Evolutionary conservation across 53 echinoderm and acorn worm species (phyloP), one percentile per base, ranked within the genome.

Genomic region (Echinometra lucunter): DNA sequence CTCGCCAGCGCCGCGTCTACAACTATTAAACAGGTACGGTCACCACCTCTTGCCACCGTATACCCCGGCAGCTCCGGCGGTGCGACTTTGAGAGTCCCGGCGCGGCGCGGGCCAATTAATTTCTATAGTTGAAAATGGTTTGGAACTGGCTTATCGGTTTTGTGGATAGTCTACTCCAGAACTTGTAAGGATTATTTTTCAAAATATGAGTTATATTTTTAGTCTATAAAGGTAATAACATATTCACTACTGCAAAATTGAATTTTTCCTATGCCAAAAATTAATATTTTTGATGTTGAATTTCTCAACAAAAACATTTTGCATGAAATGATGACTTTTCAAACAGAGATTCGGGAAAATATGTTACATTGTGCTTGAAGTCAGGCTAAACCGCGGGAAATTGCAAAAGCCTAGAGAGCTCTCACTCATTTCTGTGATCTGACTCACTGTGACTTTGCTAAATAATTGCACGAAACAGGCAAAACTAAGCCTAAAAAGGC

Each of bases 371-470:
- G 10, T 12, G n/a, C 28, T 49, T n/a, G 28, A 85, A 85, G 18
- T 15, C 21, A n/a, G 49, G 85, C 85, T 49, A 47, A 85, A 85
- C 45, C 85, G 85, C 85, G 85, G 85, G 85, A 85, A 85, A 45
- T 85, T 85, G 85, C 28, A 18, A 85, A 49, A 49, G 28, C 27
- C n/a, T 47, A n/a, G n/a, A n/a, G n/a, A n/a, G n/a, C 81, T 19
- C 44, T 81, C 80, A 80, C 42, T 81, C 81, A 42, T 69, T 67
- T 13, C 28, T 53, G 9, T 53, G 49, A 6, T 47, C 49, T 47
- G 9, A 4, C 9, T 47, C 4, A 47, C 49, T n/a, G n/a, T n/a
- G n/a, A n/a, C n/a, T n/a, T n/a, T n/a, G n/a, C n/a, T n/a, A n/a
- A n/a, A n/a, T n/a, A n/a, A n/a, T n/a, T n/a, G n/a, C n/a, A n/a